phyloP scores from a whole-genome alignment of 2,113 vertebrate genomes.

The Trachemys scripta region DNA sequence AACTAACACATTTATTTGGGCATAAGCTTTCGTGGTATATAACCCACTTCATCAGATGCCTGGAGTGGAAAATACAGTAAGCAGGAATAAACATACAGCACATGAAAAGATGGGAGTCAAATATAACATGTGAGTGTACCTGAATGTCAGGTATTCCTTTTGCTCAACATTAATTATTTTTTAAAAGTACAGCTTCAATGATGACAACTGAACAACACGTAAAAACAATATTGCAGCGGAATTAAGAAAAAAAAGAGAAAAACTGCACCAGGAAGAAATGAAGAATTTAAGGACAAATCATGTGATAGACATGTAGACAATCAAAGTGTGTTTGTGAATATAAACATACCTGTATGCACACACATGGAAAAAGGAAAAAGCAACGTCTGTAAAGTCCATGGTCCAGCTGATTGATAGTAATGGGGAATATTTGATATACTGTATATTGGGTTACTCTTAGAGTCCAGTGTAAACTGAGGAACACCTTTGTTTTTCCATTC shows the following conservation, averaged over 20 bases:
- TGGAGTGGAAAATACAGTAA: too few species aligned
- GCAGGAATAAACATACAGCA: too few species aligned
- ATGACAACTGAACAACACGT: not conserved
- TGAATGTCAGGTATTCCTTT: not conserved
- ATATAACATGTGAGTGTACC: not conserved
- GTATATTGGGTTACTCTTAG: not conserved
- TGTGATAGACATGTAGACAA: not conserved
- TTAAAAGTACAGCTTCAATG: not conserved
- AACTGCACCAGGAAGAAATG: accelerated
- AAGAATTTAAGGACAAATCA: not conserved
- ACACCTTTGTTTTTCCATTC: not conserved
- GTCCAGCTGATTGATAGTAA: not conserved
- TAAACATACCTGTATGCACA: not conserved
- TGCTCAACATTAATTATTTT: not conserved
- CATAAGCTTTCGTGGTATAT: too few species aligned
- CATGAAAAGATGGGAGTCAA: not conserved
- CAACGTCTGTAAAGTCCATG: not conserved
- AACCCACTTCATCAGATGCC: too few species aligned
- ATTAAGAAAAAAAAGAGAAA: not conserved
- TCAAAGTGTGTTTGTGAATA: not conserved
- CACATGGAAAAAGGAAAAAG: not conserved
- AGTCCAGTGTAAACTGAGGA: not conserved
- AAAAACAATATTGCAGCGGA: not conserved
- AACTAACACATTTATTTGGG: too few species aligned
- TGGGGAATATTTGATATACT: not conserved